Evolutionary conservation across 2,888 invertebrate genomes (phyloP).

Genomic region (Aphodius sticticus): DNA sequence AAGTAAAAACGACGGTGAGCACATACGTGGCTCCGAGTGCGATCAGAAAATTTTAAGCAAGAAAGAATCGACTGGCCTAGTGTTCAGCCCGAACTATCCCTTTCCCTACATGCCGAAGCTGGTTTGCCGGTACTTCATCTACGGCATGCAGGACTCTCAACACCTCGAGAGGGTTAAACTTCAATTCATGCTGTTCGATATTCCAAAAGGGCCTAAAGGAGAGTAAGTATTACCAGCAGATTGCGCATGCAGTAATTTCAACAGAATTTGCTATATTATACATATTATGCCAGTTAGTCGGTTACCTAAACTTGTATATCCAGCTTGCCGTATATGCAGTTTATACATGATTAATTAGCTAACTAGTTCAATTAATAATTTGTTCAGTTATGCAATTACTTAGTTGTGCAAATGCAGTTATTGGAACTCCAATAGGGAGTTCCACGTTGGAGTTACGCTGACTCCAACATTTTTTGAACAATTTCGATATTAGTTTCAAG

Average conservation of each 20-base stretch:
- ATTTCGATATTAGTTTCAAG: too few relatives aligned
- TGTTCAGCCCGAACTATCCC: constrained; percentile 97
- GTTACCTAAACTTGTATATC: too few relatives aligned
- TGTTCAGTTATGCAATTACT: too few relatives aligned
- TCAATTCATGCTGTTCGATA: constrained; percentile 88
- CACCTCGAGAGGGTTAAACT: constrained; percentile 93
- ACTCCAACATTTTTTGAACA: too few relatives aligned
- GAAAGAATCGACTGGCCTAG: constrained; percentile 90
- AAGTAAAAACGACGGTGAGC: constrained; percentile 91
- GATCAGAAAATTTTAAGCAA: constrained; percentile 96
- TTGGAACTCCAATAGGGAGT: too few relatives aligned
- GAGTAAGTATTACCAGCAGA: constrained; percentile 70
- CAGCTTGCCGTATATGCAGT: too few relatives aligned
- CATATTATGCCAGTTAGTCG: too few relatives aligned
- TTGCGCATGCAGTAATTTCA: neutral
- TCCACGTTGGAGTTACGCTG: too few relatives aligned
- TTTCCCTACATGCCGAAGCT: constrained; percentile 94
- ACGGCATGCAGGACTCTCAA: constrained; percentile 97
- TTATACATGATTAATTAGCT: too few relatives aligned
- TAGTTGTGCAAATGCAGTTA: too few relatives aligned
- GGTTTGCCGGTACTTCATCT: constrained; percentile 97
- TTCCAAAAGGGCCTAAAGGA: constrained; percentile 84
- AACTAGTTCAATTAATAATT: too few relatives aligned
- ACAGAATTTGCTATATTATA: too few relatives aligned
- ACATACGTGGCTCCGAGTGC: constrained; percentile 97